Base-by-base conservation (phyloP, 2,888 invertebrate species). In the Alsophila aescularia region DNA sequence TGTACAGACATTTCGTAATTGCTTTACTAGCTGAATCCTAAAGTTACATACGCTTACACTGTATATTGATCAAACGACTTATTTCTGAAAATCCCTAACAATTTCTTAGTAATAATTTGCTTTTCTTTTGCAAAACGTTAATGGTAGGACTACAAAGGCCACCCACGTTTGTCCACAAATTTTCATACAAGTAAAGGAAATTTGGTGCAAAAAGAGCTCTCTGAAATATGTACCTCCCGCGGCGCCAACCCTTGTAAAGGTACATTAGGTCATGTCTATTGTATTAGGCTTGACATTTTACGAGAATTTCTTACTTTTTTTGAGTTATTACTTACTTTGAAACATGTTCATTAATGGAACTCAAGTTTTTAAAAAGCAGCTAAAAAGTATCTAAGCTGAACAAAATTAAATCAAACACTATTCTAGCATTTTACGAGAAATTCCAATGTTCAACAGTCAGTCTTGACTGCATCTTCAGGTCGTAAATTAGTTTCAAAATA, bases 161-260 rank as follows among this genome's bases (percentile, higher is more conserved):
- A 27, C 40, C 50, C 24, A 24, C 24, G 24, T 54, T 54, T 18
- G 42, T 29, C 52, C 37, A 58, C 56, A 54, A 60, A 62, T 50
- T 59, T n/a, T 54, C 37, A 43, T 52, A 24, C 12, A 41, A 51
- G 49, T 15, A 37, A 52, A 40, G 41, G 42, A 48, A 42, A 39
- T 55, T 50, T 43, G 21, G 50, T 37, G 13, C 9, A 27, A 52
- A 60, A 57, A 61, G 56, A 62, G 60, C 63, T 62, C 69, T 62
- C 52, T 52, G 62, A 44, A 51, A 59, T 60, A 66, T 65, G 59
- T 64, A 67, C 70, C 68, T 39, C 71, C 69, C 58, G 58, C 54
- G 58, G 70, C 53, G 67, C 55, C 54, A 51, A 59, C 55, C 58
- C 57, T 54, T 60, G 62, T 53, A 48, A 47, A 51, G 31, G 52